Conservation (phyloP, 1,140 invertebrate genomes). For the Ptiloglossa arizonensis region DNA sequence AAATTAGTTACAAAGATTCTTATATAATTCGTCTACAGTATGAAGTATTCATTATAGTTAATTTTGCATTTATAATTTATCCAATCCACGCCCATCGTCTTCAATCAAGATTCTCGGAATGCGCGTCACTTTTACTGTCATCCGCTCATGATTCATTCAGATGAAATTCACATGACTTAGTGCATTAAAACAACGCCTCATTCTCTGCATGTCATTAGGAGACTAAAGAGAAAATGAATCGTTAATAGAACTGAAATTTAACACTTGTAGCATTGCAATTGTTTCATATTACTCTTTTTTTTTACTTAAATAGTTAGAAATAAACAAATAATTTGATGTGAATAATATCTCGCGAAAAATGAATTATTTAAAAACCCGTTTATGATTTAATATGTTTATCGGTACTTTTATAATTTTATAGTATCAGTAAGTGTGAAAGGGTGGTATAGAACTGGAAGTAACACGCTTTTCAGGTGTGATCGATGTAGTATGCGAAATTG, state of each 20-base stretch:
- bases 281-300: not conserved
- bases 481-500: slow-evolving; percentile 29
- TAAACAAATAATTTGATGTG: not conserved
- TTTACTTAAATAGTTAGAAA: too few species aligned
- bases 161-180: slow-evolving; percentile 7
- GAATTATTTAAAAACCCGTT: too few species aligned
- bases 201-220: not conserved
- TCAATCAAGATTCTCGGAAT: slow-evolving; percentile 9
- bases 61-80: not conserved
- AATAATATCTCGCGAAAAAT: not conserved
- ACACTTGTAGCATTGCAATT: too few species aligned
- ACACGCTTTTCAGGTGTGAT: slow-evolving; percentile 2
- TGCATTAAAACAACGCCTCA: not conserved
- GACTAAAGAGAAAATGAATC: not conserved
- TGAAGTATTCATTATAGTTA: not conserved
- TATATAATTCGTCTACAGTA: too few species aligned
- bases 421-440: not conserved
- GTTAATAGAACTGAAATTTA: not conserved
- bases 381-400: too few species aligned
- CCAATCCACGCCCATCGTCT: not conserved
- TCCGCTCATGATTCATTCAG: slow-evolving; percentile 15
- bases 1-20: too few species aligned
- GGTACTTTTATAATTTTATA: not conserved
- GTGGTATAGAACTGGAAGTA: not conserved
- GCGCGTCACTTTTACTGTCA: not conserved